Conservation (phyloP, 92 coral and sea anemone genomes). For the Bergia sp. region DNA sequence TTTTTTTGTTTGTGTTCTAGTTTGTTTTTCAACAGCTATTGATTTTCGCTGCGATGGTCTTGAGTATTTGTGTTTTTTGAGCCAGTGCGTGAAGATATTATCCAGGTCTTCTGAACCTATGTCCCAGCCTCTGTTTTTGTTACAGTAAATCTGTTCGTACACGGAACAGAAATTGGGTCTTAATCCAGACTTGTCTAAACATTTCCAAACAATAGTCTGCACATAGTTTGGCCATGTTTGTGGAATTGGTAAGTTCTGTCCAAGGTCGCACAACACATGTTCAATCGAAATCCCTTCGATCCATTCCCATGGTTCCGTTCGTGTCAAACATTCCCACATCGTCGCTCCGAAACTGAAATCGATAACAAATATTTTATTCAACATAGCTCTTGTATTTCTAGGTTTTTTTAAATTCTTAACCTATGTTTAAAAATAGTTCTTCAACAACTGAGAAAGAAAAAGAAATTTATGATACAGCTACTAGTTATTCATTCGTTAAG, state of each 20-base stretch:
- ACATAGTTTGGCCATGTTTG: slow-evolving; percentile 71
- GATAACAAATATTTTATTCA: too few species aligned
- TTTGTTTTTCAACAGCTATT: neutral
- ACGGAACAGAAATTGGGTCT: slow-evolving; percentile 45
- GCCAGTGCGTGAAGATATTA: slow-evolving; percentile 63
- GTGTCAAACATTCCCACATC: slow-evolving; percentile 90
- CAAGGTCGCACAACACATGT: slow-evolving; percentile 51
- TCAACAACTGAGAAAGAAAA: too few species aligned
- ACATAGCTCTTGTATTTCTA: too few species aligned
- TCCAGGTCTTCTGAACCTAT: slow-evolving; percentile 56
- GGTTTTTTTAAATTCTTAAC: too few species aligned
- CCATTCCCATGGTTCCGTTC: slow-evolving; percentile 91
- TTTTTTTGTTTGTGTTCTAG: slow-evolving; percentile 10
- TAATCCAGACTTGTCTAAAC: slow-evolving; percentile 45
- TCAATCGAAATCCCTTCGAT: slow-evolving; percentile 52
- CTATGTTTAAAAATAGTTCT: too few species aligned
- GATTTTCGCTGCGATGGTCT: neutral
- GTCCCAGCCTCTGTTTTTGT: slow-evolving; percentile 48
- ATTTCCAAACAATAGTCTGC: slow-evolving; percentile 45
- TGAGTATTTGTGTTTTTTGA: neutral
- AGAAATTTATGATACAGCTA: too few species aligned
- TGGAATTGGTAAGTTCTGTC: slow-evolving; percentile 58
- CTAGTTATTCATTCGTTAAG: too few species aligned
- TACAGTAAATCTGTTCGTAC: slow-evolving; percentile 23
- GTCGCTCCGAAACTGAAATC: slow-evolving; percentile 76